These are phyloP conservation scores for Genyomyrus donnyi DNA, from an alignment of 2,113 vertebrate species.

Conservation along the genomic window DNA sequence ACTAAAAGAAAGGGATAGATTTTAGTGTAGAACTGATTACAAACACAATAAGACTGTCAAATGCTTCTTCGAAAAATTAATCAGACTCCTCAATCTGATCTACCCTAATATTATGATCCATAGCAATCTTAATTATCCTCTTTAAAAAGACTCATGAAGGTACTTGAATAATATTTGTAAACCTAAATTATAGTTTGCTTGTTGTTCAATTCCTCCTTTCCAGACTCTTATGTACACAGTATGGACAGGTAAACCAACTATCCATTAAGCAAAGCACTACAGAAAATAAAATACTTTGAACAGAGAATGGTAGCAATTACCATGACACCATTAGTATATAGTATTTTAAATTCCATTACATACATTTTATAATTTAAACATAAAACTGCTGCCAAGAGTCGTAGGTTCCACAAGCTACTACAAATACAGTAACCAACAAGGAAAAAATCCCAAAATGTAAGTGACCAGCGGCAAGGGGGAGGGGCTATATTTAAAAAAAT, in stretches of 20 bases:
- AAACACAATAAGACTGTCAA: neutral
- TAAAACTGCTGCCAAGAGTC: neutral
- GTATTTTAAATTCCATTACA: neutral
- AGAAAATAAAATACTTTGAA: neutral
- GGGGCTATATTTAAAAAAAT: no score
- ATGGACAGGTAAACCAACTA: neutral
- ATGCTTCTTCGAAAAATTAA: neutral
- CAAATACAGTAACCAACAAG: neutral
- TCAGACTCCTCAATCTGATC: neutral
- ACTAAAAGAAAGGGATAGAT: constrained; percentile 41
- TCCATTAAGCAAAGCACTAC: neutral
- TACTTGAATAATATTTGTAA: neutral
- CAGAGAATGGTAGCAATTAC: neutral
- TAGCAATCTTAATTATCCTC: neutral
- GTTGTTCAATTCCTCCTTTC: neutral
- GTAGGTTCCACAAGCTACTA: neutral
- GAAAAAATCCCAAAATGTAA: neutral
- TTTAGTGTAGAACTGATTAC: neutral
- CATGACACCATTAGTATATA: neutral
- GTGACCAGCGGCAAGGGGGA: no score
- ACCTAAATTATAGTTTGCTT: neutral
- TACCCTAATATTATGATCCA: neutral
- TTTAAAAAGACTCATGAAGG: neutral
- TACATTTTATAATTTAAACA: neutral
- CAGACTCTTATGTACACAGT: neutral